These are phyloP conservation scores for Philopedon plagiatum DNA, from an alignment of 2,888 invertebrate species.

Conservation along the genomic window DNA sequence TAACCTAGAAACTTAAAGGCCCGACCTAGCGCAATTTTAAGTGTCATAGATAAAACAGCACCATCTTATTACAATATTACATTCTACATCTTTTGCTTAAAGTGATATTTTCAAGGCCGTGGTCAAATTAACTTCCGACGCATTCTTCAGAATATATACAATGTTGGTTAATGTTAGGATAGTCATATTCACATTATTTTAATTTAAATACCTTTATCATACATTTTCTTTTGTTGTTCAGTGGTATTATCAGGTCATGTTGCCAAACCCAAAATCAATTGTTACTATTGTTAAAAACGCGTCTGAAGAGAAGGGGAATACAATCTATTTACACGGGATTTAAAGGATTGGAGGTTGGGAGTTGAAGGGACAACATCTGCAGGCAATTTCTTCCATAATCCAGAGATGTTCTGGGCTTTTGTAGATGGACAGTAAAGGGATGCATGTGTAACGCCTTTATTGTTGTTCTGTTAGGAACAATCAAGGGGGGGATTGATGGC, in stretches of 20 bases:
- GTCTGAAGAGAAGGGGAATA: no score
- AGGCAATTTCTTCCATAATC: no score
- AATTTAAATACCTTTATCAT: slow-evolving; percentile 18
- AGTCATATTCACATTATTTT: slow-evolving; percentile 9
- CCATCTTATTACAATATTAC: slow-evolving; percentile 20
- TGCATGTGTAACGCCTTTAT: no score
- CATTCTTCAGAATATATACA: slow-evolving; percentile 9
- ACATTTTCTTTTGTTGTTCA: neutral
- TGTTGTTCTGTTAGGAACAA: no score
- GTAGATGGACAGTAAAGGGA: no score
- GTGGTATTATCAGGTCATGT: slow-evolving; percentile 4
- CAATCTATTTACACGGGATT: no score
- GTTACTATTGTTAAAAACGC: neutral
- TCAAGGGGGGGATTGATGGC: no score
- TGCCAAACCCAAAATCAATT: neutral
- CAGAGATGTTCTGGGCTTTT: no score
- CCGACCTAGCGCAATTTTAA: slow-evolving; percentile 17
- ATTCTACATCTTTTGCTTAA: slow-evolving; percentile 10
- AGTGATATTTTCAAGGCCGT: slow-evolving; percentile 22
- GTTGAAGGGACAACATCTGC: no score
- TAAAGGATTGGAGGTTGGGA: no score
- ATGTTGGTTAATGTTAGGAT: neutral
- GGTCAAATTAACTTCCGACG: neutral
- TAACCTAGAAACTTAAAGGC: slow-evolving; percentile 6
- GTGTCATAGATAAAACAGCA: slow-evolving; percentile 18